Evolutionary conservation across 2,113 vertebrate species (phyloP), one percentile per base, ranked within the genome.

Genomic region (Dipodomys ordii): DNA sequence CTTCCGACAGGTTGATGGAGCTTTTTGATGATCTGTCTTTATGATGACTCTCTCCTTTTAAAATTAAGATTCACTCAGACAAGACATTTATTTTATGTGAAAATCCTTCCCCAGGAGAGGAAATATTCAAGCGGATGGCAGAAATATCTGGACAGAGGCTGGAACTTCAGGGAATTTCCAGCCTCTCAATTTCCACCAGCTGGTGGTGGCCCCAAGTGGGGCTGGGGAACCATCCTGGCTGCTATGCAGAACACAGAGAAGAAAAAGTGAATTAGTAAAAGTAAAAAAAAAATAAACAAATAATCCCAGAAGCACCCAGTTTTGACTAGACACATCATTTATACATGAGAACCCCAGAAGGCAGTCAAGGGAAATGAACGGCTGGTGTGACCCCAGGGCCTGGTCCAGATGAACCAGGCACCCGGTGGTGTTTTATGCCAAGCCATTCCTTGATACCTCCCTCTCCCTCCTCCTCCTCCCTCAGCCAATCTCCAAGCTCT

Each of bases 41-140:
- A 89, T 76, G 57, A 94, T 79, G 94, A 80, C 87, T 85, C 49
- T 93, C 80, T 92, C 74, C 76, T 95, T 94, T 95, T 57, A 96
- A 95, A 96, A 89, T 57, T 91, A 89, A 83, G 90, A 95, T 96
- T 91, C 91, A 96, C 87, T 96, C 92, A 83, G 80, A 86, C 71
- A 83, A 92, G 92, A 81, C 87, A 76, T 92, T 95, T 86, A 88
- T 94, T 94, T 95, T 83, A 96, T 67, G 62, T 71, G 39, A 65
- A 94, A 95, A 90, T 62, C 39, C 44, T 83, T 95, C 87, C 68
- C 11, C 25, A 13, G 22, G 49, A 90, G 6, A 0, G 53, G 30
- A 71, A 60, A 79, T 46, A 30, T 28, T 78, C 39, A 27, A 77
- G 71, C 49, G 5, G 73, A 65, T 7, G 65, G 39, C n/a, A 68